These are phyloP conservation scores for Scleropages formosus DNA, from an alignment of 2,797 vertebrate species.

Conservation along the genomic window DNA sequence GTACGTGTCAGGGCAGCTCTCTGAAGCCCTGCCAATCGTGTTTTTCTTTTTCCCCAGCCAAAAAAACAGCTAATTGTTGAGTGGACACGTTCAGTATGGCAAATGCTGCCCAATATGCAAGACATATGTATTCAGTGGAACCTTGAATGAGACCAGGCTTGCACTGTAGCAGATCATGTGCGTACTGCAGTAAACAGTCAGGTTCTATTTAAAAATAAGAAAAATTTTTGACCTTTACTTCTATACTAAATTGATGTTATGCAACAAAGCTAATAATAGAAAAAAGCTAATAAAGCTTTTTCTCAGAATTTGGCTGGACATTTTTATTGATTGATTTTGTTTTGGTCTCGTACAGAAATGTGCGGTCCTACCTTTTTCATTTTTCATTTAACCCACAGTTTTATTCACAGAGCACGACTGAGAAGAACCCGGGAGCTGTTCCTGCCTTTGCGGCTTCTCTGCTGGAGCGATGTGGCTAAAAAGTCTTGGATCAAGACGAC, in stretches of 20 bases:
- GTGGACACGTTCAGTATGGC: constrained; percentile 8
- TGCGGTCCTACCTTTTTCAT: not conserved
- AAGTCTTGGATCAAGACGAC: constrained; percentile 1
- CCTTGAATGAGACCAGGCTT: not conserved
- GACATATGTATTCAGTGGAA: constrained; percentile 8
- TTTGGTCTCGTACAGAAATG: not conserved
- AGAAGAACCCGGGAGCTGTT: not conserved
- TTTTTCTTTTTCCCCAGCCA: not conserved
- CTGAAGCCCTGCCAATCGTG: constrained; percentile 29
- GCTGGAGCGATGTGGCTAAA: not conserved
- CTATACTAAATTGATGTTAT: not conserved
- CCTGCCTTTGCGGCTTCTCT: not conserved
- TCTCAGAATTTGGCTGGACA: no score
- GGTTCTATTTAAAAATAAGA: not conserved
- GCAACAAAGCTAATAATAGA: no score
- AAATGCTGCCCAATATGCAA: constrained; percentile 22
- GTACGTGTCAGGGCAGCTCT: not conserved
- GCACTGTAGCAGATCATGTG: not conserved
- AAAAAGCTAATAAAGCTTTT: no score
- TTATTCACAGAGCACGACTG: not conserved
- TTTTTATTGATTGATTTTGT: not conserved
- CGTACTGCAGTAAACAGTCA: not conserved
- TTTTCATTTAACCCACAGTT: not conserved
- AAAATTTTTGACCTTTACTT: not conserved
- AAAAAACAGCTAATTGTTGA: constrained; percentile 30